phyloP scores from a whole-genome alignment of 1,140 invertebrate genomes.

The Atta cephalotes region DNA sequence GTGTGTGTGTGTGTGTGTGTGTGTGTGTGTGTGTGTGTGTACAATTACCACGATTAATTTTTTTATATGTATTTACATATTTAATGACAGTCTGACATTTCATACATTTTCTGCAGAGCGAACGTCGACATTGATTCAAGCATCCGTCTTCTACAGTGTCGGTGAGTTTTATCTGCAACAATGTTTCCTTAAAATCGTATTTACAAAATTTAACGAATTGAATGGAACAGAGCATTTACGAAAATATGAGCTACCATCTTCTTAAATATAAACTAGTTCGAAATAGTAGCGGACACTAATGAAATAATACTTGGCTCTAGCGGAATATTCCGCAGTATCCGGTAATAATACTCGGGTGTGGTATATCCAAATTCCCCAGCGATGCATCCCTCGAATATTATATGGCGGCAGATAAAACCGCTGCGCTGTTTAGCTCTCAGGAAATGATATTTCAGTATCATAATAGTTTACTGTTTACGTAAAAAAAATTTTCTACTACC shows the following conservation, averaged over 20 bases:
- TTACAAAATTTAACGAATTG: neutral
- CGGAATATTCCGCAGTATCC: constrained; percentile 14
- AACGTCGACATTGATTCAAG: neutral
- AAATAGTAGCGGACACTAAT: neutral
- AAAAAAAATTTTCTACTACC: neutral
- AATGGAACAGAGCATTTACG: neutral
- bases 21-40: neutral
- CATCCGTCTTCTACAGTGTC: neutral
- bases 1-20: no score
- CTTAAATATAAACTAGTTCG: neutral
- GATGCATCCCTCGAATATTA: neutral
- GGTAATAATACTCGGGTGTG: constrained; percentile 2
- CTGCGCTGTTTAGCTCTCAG: neutral
- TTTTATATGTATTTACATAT: neutral
- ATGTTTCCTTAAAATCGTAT: neutral
- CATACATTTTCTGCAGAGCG: neutral
- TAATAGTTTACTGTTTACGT: neutral
- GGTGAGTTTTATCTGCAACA: neutral
- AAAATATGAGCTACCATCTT: neutral
- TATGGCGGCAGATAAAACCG: neutral
- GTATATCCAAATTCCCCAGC: constrained; percentile 22
- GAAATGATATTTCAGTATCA: neutral
- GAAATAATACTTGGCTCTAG: neutral
- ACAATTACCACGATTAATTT: neutral
- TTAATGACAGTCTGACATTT: neutral